Base-by-base conservation (phyloP, 2,888 invertebrate species). In the Buathra laborator region DNA sequence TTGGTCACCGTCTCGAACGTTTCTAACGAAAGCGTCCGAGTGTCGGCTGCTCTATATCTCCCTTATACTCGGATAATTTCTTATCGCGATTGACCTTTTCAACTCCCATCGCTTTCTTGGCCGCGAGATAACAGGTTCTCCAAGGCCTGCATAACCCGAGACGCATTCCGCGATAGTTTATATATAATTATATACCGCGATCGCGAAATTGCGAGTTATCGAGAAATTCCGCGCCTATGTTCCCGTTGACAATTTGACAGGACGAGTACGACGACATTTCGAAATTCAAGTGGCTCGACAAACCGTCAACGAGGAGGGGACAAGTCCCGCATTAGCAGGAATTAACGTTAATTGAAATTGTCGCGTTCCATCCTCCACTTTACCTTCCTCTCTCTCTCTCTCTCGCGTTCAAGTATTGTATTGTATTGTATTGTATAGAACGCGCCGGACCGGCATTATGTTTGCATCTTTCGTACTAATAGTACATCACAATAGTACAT, bases 321-420 rank as follows among this genome's bases (percentile, higher is more conserved):
- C 85, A 77, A 86, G 84, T 88, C 78, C 87, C 87, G 87, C 90
- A 93, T 93, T 93, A 93, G 91, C 89, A 89, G 89, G 92, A 93
- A 93, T 93, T 93, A 93, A 87, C 91, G 91, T 93, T 93, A 93
- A 93, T 93, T 93, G 92, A 86, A 89, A 87, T 88, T 89, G 88
- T 88, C 87, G 88, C 87, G 84, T 43, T 72, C 74, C 85, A 87
- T 79, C 70, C 79, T 79, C 79, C 76, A 67, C 53, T 48, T 53
- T 62, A 37, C 32, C 64, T 68, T 56, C 51, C 64, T 74, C 64
- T 32, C 56, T 78, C 66, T 43, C 67, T 37, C 64, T 43, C 67
- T 19, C 51, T 43, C 24, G 76, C 62, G n/a, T 77, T 19, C 32
- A 7, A 14, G 37, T 37, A 37, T 37, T 9, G 37, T 37, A 37